Evolutionary conservation across 2,797 vertebrate species (phyloP).

Genomic region (Erethizon dorsatum): DNA sequence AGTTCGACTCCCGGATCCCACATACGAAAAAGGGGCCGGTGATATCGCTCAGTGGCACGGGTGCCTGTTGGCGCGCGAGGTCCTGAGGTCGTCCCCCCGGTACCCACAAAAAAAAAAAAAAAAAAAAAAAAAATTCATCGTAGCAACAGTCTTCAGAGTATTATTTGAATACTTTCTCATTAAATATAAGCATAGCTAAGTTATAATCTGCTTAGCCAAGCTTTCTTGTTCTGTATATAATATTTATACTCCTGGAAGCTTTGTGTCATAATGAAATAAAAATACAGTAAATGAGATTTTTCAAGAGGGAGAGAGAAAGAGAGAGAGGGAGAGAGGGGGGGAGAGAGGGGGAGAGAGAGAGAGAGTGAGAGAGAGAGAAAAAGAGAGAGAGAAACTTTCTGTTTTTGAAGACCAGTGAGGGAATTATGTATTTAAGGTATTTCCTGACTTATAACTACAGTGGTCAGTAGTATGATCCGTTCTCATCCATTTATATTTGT

Average conservation of each 20-base stretch:
- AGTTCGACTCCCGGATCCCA: no score
- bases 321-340: not conserved
- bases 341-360: not conserved
- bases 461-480: not conserved
- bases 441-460: not conserved
- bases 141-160: conserved; percentile 46
- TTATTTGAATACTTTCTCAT: conserved; percentile 59
- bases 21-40: no score
- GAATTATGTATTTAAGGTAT: not conserved
- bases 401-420: not conserved
- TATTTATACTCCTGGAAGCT: not conserved
- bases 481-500: not conserved
- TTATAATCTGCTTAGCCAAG: conserved; percentile 17
- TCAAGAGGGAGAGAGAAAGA: not conserved
- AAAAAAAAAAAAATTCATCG: conserved; percentile 59
- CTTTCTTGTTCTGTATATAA: not conserved
- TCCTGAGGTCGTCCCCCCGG: no score
- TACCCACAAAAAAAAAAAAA: no score
- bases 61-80: no score
- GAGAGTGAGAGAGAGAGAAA: not conserved
- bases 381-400: not conserved
- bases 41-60: no score
- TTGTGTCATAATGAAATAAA: not conserved
- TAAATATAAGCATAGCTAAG: not conserved
- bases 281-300: conserved; percentile 36